A percentile compares a stretch with the other conserved stretches of the same genome.
Conservation (phyloP, 2,888 invertebrate genomes). For the Muschampia plurimacula region DNA sequence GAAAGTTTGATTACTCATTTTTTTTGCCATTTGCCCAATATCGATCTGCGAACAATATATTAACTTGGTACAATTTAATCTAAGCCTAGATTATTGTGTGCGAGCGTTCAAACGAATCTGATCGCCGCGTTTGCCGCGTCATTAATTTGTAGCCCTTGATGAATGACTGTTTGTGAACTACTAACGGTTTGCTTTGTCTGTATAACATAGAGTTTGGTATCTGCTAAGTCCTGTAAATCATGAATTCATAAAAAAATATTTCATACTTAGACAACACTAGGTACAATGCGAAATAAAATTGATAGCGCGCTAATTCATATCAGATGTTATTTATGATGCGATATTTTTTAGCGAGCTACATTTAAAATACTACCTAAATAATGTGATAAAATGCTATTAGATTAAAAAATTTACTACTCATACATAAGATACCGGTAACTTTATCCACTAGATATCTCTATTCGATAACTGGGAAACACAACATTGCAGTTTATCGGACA, state of each 20-base stretch:
- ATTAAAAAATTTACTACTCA: no score
- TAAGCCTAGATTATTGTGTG: constrained; percentile 20
- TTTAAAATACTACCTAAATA: no score
- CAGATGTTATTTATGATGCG: no score
- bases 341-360: no score
- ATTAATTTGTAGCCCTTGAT: constrained; percentile 32
- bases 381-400: no score
- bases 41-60: neutral
- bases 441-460: no score
- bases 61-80: constrained; percentile 18
- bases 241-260: neutral
- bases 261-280: no score
- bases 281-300: no score
- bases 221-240: neutral
- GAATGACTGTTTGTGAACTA: constrained; percentile 31
- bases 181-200: constrained; percentile 27
- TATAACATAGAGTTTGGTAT: neutral
- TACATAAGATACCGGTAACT: no score
- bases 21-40: neutral
- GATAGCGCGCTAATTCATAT: no score
- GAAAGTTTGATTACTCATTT: neutral
- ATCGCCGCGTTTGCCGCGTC: constrained; percentile 30
- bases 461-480: no score
- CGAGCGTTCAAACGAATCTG: constrained; percentile 27
- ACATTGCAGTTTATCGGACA: no score